Conservation (phyloP, 2,888 invertebrate species). For the Andrena praecox region DNA sequence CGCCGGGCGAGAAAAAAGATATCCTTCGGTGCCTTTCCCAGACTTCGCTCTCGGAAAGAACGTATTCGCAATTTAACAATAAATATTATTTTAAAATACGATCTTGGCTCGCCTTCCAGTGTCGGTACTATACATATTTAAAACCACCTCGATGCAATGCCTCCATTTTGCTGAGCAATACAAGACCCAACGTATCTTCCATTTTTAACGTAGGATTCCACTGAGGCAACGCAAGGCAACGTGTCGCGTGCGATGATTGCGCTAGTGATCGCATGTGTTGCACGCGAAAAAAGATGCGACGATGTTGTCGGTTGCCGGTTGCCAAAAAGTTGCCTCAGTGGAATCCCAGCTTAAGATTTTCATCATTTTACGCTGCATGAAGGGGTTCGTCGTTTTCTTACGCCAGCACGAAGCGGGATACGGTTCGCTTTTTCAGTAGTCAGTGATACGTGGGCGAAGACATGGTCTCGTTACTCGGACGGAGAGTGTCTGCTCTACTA, state of each 20-base stretch:
- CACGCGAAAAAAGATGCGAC: too few relatives aligned
- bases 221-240: too few relatives aligned
- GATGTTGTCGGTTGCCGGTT: too few relatives aligned
- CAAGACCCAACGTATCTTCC: neutral
- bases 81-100: slow-evolving; percentile 2
- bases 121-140: neutral
- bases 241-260: too few relatives aligned
- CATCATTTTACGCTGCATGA: neutral
- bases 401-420: slow-evolving; percentile 17
- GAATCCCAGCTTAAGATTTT: neutral
- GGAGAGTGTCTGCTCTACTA: neutral
- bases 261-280: too few relatives aligned
- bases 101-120: neutral
- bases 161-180: neutral
- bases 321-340: too few relatives aligned
- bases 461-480: slow-evolving; percentile 9
- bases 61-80: neutral
- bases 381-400: neutral
- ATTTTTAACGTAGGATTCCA: neutral
- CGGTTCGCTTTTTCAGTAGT: slow-evolving; percentile 23
- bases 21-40: slow-evolving; percentile 1
- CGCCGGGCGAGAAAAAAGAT: slow-evolving; percentile 4
- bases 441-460: slow-evolving; percentile 15
- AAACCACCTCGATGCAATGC: neutral
- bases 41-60: slow-evolving; percentile 2